These are phyloP conservation scores for Limnephilus rhombicus DNA, from an alignment of 2,888 invertebrate species.

Conservation along the genomic window DNA sequence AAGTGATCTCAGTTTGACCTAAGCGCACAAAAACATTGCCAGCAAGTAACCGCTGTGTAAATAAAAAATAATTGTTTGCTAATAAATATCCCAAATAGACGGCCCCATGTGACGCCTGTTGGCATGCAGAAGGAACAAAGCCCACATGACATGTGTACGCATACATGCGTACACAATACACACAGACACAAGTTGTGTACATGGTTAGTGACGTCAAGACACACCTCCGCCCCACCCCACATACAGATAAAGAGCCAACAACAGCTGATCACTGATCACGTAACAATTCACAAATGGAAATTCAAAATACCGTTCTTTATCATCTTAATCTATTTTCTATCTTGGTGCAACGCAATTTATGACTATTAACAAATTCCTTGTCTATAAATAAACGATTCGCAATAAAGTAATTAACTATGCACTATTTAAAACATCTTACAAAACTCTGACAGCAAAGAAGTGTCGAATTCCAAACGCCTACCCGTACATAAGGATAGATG, in stretches of 20 bases:
- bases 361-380: too few species aligned
- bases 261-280: slow-evolving; percentile 19
- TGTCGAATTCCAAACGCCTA: too few species aligned
- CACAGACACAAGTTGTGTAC: background rate
- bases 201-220: slow-evolving; percentile 46
- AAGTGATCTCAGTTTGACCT: background rate
- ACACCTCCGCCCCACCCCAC: slow-evolving; percentile 51
- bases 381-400: too few species aligned
- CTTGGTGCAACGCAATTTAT: background rate
- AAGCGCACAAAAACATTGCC: background rate
- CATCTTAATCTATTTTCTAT: background rate
- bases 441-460: too few species aligned
- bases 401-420: too few species aligned
- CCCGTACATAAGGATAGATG: too few species aligned
- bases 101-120: slow-evolving; percentile 36
- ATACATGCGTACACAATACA: background rate
- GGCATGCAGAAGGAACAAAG: background rate
- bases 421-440: too few species aligned
- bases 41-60: background rate
- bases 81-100: slow-evolving; percentile 25
- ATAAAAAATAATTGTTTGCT: slow-evolving; percentile 2
- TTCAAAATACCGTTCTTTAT: background rate
- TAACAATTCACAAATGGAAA: background rate
- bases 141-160: background rate
- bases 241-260: background rate